Conservation (phyloP, 2,113 vertebrate genomes). For the Epinephelus moara region DNA sequence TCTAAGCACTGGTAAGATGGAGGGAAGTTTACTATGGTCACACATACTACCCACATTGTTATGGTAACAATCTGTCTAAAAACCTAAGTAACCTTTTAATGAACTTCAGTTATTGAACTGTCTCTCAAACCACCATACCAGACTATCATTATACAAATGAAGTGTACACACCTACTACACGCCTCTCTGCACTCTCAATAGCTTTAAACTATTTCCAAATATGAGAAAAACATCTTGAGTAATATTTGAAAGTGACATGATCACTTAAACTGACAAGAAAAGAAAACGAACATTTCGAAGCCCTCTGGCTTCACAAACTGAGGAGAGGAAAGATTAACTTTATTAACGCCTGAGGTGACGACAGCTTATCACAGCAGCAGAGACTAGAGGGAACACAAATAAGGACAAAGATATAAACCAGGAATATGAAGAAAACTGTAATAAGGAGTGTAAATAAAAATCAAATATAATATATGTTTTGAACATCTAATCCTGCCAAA, state of each 20-base stretch:
- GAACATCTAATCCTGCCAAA: slow-evolving; percentile 17
- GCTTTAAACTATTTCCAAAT: background rate
- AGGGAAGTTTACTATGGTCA: too few species aligned
- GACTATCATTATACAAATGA: background rate
- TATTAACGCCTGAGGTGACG: slow-evolving; percentile 11
- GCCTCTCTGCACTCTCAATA: background rate
- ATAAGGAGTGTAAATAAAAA: slow-evolving; percentile 5
- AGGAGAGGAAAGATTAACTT: slow-evolving; percentile 3
- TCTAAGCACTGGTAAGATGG: too few species aligned
- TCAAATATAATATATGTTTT: slow-evolving; percentile 1
- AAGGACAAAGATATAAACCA: background rate
- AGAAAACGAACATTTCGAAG: background rate
- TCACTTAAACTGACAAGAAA: background rate
- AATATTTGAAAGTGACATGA: background rate
- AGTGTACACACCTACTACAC: background rate
- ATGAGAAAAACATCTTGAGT: slow-evolving; percentile 2
- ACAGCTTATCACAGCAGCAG: background rate
- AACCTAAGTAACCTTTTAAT: too few species aligned
- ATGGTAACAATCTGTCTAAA: too few species aligned
- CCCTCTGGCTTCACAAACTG: background rate
- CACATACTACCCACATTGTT: too few species aligned
- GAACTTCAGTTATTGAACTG: background rate
- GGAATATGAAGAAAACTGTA: background rate
- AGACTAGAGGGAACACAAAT: background rate
- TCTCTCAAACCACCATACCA: background rate